These are phyloP conservation scores for Sceloporus tristichus DNA, from an alignment of 2,113 vertebrate species.

Conservation along the genomic window DNA sequence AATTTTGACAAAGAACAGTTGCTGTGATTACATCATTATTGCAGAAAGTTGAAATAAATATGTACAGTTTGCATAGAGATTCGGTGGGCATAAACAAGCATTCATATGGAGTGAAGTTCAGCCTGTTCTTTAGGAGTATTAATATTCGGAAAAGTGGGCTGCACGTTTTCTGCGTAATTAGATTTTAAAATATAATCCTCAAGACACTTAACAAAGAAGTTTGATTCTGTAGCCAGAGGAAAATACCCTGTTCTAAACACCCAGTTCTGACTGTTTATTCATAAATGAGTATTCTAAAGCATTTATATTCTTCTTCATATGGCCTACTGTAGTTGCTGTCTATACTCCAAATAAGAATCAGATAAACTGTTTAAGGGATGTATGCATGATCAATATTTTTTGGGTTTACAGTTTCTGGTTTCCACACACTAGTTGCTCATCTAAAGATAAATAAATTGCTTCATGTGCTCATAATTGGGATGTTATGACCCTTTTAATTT, in stretches of 20 bases:
- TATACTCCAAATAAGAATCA: not conserved
- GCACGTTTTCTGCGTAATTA: not conserved
- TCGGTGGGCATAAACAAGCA: not conserved
- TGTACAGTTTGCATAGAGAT: constrained; percentile 4
- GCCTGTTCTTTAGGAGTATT: not conserved
- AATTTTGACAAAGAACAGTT: not conserved
- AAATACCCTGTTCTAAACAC: not conserved
- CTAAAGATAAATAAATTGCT: not conserved
- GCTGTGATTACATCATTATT: not conserved
- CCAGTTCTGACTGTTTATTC: constrained; percentile 11
- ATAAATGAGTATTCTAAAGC: constrained; percentile 12
- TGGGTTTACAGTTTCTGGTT: not conserved
- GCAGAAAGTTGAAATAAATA: constrained; percentile 1
- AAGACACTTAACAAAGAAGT: not conserved
- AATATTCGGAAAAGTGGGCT: constrained; percentile 3
- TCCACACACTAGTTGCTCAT: not conserved
- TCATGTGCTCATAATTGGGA: not conserved
- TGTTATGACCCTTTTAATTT: not conserved
- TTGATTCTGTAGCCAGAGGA: constrained; percentile 25
- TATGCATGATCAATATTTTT: not conserved
- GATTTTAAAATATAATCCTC: constrained; percentile 20
- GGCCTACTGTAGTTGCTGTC: not conserved
- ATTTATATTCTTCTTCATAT: not conserved
- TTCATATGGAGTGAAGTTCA: not conserved
- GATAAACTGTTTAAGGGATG: not conserved